A percentile compares a stretch with the other conserved stretches of the same genome.
Evolutionary conservation across 2,888 invertebrate species (phyloP).

Genomic region (Noctua janthina): DNA sequence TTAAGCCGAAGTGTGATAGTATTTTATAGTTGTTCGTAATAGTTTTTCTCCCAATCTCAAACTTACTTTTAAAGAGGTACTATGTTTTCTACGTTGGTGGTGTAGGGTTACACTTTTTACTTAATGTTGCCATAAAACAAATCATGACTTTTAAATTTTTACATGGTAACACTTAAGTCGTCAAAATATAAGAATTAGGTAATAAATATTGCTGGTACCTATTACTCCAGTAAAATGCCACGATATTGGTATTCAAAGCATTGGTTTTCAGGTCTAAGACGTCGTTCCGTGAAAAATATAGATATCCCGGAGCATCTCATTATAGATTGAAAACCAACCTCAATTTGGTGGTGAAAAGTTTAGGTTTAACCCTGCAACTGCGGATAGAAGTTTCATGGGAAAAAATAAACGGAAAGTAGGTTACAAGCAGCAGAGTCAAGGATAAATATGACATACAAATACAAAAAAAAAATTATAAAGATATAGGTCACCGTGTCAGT

Average conservation of each 20-base stretch:
- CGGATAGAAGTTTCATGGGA: not conserved
- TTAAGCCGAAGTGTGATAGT: conserved; percentile 11
- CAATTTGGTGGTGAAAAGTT: conserved; percentile 2
- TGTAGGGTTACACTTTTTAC: conserved; percentile 2
- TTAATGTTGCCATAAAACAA: conserved; percentile 3
- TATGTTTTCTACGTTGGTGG: not conserved
- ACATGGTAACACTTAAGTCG: not conserved
- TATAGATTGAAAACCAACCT: conserved; percentile 19
- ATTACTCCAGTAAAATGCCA: not conserved
- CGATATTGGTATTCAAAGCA: not conserved
- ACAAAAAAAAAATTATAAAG: not conserved
- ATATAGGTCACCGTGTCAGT: conserved; percentile 27
- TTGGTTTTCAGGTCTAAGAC: not conserved
- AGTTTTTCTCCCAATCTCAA: conserved; percentile 1
- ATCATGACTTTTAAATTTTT: not conserved
- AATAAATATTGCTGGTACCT: not conserved
- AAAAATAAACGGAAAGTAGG: not conserved
- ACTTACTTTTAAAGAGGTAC: not conserved
- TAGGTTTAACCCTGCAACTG: not conserved
- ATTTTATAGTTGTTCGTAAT: conserved; percentile 20
- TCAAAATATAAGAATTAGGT: not conserved
- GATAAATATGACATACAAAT: not conserved
- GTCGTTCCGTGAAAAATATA: not conserved
- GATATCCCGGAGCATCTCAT: conserved; percentile 3
- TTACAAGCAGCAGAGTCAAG: not conserved